Evolutionary conservation across 2,113 vertebrate genomes (phyloP).

Genomic region (Pituophis catenifer): DNA sequence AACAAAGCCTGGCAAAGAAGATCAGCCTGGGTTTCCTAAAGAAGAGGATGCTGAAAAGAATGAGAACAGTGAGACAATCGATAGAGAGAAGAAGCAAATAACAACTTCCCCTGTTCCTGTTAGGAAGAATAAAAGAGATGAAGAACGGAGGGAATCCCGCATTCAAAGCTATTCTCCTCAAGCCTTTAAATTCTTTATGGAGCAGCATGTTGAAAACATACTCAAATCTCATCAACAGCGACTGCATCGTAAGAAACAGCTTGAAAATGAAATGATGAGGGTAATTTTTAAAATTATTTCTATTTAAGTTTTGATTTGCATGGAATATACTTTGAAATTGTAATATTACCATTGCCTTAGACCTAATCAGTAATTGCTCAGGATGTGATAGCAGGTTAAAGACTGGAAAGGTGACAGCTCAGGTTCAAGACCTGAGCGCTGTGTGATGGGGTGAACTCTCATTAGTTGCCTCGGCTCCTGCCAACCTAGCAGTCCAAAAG

Average conservation of each 20-base stretch:
- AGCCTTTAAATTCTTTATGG: constrained; percentile 99
- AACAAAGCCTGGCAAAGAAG: constrained; percentile 70
- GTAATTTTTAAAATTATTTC: constrained; percentile 70
- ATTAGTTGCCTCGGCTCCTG: neutral
- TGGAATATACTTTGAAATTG: neutral
- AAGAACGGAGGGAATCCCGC: constrained; percentile 86
- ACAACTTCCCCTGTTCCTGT: constrained; percentile 94
- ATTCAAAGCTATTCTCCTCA: constrained; percentile 92
- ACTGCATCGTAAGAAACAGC: constrained; percentile 91
- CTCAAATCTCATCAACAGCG: constrained; percentile 95
- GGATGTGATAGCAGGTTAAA: neutral
- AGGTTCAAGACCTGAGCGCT: neutral
- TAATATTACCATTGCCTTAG: neutral
- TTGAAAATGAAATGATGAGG: constrained; percentile 98
- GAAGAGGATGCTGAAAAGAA: constrained; percentile 76
- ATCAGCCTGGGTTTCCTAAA: constrained; percentile 58
- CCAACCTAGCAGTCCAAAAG: neutral
- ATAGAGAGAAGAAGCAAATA: constrained; percentile 95
- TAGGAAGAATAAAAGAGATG: constrained; percentile 88
- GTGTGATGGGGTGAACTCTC: neutral
- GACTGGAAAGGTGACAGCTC: neutral
- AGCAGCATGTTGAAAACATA: constrained; percentile 97
- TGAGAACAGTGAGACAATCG: constrained; percentile 63
- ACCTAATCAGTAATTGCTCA: neutral
- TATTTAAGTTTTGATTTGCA: constrained; percentile 11